Base-by-base conservation (phyloP, 1,140 invertebrate species). In the Ladona fulva region DNA sequence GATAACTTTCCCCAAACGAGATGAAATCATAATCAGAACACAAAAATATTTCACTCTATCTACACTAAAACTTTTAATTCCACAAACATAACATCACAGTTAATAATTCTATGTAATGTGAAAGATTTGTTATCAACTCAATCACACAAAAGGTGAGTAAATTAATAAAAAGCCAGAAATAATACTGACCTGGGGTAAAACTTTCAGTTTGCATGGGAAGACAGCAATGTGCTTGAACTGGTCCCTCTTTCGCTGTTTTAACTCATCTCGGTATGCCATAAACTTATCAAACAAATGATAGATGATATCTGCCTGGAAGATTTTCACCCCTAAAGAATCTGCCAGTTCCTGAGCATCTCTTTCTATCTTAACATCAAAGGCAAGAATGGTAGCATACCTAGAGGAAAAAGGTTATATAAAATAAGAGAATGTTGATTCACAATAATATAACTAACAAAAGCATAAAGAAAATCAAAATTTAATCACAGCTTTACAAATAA, bases 251-350 rank as follows among this genome's bases (percentile, higher is more conserved):
- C 93, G 92, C 82, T 92, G 90, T 83, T 94, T 96, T n/a, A 99
- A 86, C 81, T 99, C 96, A 77, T 99, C 96, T 77, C 95, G 89
- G 85, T 97, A 99, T 22, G 93, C 92, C 79, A 92, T 97, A 87
- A 99, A 99, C 84, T 94, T 94, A 86, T 99, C 98, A 87, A 99
- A 99, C 79, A 99, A 87, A 88, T 99, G 98, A 87, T 99, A 99
- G 83, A 99, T 99, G 84, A 99, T 99, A 85, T 99, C 97, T 1
- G 98, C 98, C 78, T 97, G 94, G 90, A 99, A 99, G 82, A 99
- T 97, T 86, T 94, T 96, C 73, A 99, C 96, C 77, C 95, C 95
- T 74, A 97, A 84, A 75, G 91, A 90, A 83, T 99, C 97, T 0
- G 98, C 98, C 84, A 99, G 86, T 84, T 99, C 96, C 87, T 99